Base-by-base conservation (phyloP, 1,140 invertebrate genomes). In the Teleogryllus occipitalis region DNA sequence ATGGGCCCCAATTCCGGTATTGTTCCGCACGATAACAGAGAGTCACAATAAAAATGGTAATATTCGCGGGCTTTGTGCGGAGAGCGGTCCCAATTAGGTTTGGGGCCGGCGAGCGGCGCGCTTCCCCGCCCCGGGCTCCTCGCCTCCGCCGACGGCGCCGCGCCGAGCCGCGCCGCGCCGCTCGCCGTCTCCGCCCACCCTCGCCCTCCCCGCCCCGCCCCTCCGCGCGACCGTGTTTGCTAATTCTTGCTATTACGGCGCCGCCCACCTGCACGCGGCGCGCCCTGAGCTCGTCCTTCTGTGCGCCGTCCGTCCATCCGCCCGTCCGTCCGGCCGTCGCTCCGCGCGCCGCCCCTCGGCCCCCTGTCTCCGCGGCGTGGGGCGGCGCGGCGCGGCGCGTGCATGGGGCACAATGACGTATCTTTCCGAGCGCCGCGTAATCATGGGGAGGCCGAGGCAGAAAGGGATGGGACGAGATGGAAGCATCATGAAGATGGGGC, bases 61-160 rank as follows among this genome's bases (percentile, higher is more conserved):
- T 79, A 79, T 75, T 79, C 78, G 54, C 75, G 49, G 27, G 76
- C 54, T 79, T 79, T 79, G 78, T 79, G 74, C 78, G 76, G 18
- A 65, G 54, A 54, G 54, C 79, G 39, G 74, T 77, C 49, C 47
- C 80, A 78, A 47, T 48, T 81, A 65, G 79, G 81, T 82, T 80
- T 81, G 81, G 80, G 76, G 22, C 81, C 77, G 81, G 80, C 77
- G 79, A 72, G 46, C 80, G 47, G 54, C 80, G 54, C 78, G 22
- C 81, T 79, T 75, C 47, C 81, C 80, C 81, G 21, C 81, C 81
- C 81, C 48, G 80, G 74, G 81, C 76, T 81, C 75, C 81, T 82
- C 81, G 74, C 81, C 54, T 80, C 75, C 81, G 65, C 81, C 80
- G 78, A 77, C 81, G 72, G 49, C 47, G 48, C 73, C 81, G 27